Evolutionary conservation across 2,888 invertebrate species (phyloP), one percentile per base, ranked within the genome.

Genomic region (Cheilosia pagana): DNA sequence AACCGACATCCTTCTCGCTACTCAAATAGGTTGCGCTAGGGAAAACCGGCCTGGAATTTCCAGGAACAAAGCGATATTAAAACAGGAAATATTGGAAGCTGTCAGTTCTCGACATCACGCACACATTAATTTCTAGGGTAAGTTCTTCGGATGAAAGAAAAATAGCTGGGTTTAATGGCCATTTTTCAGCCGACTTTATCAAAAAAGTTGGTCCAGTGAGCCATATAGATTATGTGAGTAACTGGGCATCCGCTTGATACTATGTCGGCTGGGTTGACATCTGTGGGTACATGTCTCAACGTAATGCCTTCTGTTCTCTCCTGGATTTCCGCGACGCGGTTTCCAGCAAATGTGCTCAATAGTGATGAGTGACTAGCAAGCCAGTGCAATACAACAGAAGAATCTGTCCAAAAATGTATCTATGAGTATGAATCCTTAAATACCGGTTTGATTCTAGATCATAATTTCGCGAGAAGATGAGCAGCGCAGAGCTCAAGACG

Each of bases 141-240:
- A 77, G 23, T 19, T 70, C 75, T 23, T 77, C 59, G 21, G 75
- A 7, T 21, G 75, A 67, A 3, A 81, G 23, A 25, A 10, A 59
- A 16, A 41, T 62, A 14, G 25, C 14, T 53, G 39, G 35, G 19
- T 55, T 53, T 28, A 48, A 19, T n/a, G 71, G 68, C 90, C 88
- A 92, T 83, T 79, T 2, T 1, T 81, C 16, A 74, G 57, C 31
- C 8, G 48, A 45, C 57, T 67, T 39, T 8, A 41, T 14, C 23
- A 77, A 59, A 59, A 82, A 82, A 28, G 10, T 3, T 7, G 78
- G 75, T 53, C 72, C 72, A 19, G 62, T 19, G 7, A 78, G 39
- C 78, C 79, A 78, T 10, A 28, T 21, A 1, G 79, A 79, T 6
- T 55, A 41, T 19, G 19, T 31, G 5, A 82, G 41, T n/a, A 4